phyloP scores from a whole-genome alignment of 1,140 invertebrate genomes.

The Cotesia typhae region DNA sequence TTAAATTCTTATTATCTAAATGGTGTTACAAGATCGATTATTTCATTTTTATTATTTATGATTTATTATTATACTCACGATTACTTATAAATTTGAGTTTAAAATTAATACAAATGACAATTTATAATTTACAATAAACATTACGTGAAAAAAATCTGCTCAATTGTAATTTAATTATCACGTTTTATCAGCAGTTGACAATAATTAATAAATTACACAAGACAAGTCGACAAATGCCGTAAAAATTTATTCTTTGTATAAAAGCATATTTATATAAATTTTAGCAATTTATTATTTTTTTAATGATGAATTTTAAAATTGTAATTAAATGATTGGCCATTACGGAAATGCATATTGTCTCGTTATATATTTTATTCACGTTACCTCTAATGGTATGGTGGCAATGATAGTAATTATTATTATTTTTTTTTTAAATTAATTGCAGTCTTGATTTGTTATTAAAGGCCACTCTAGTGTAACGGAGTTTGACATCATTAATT shows the following conservation, averaged over 20 bases:
- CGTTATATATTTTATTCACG: slow-evolving; percentile 27
- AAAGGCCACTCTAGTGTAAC: slow-evolving; percentile 59
- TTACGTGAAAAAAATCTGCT: too few relatives aligned
- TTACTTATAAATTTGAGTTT: too few relatives aligned
- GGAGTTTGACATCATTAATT: slow-evolving; percentile 12
- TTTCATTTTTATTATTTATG: slow-evolving; percentile 24
- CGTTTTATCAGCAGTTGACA: too few relatives aligned
- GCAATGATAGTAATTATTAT: slow-evolving; percentile 47
- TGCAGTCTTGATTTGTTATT: slow-evolving; percentile 57
- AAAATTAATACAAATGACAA: too few relatives aligned
- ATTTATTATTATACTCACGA: background rate
- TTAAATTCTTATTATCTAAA: slow-evolving; percentile 39
- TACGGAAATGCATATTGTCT: slow-evolving; percentile 40
- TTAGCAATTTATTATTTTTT: background rate
- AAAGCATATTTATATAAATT: background rate
- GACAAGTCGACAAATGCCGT: too few relatives aligned
- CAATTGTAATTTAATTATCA: too few relatives aligned
- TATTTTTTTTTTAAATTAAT: slow-evolving; percentile 46
- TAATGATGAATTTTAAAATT: background rate
- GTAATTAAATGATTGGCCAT: slow-evolving; percentile 12
- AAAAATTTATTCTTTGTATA: too few relatives aligned
- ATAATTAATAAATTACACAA: too few relatives aligned
- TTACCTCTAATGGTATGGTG: slow-evolving; percentile 33
- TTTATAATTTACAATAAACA: too few relatives aligned
- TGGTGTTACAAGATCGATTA: slow-evolving; percentile 7